Conservation (phyloP, 2,888 invertebrate genomes). For the Doris montereyensis region DNA sequence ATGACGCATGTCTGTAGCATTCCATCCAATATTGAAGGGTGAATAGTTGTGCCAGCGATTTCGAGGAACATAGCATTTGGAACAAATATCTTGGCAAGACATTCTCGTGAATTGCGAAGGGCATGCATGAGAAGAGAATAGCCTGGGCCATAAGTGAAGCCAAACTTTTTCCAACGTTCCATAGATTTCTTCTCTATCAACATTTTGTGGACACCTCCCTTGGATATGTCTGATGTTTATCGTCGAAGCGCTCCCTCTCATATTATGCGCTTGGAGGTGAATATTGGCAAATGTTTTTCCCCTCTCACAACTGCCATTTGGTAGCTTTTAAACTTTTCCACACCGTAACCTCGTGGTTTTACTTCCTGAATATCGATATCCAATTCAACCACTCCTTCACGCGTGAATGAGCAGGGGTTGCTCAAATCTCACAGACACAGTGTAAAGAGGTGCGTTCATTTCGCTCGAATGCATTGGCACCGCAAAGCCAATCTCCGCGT, state of each 20-base stretch:
- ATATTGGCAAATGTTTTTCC: conserved; percentile 39
- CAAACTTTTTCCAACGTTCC: conserved; percentile 33
- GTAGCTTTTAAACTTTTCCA: conserved; percentile 28
- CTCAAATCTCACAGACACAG: conserved; percentile 41
- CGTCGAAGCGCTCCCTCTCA: conserved; percentile 1
- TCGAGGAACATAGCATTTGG: conserved; percentile 46
- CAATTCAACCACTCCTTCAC: conserved; percentile 28
- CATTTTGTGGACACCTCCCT: conserved; percentile 32
- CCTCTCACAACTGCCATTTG: conserved; percentile 36
- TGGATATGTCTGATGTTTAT: conserved; percentile 43
- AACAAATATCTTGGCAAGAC: conserved; percentile 46
- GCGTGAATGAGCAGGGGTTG: conserved; percentile 35
- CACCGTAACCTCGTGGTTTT: conserved; percentile 1
- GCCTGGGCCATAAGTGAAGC: conserved; percentile 41
- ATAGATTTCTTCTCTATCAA: conserved; percentile 41
- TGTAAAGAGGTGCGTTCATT: conserved; percentile 33
- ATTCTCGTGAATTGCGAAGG: conserved; percentile 46
- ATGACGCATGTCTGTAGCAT: conserved; percentile 52
- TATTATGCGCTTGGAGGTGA: conserved; percentile 31
- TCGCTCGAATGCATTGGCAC: conserved; percentile 38
- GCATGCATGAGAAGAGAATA: conserved; percentile 43
- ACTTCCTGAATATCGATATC: conserved; percentile 31
- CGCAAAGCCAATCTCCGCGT: conserved; percentile 54
- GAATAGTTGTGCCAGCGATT: conserved; percentile 46
- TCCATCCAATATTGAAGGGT: conserved; percentile 53